These are phyloP conservation scores for Dendrolimus houi DNA, from an alignment of 2,888 invertebrate species.

Conservation along the genomic window DNA sequence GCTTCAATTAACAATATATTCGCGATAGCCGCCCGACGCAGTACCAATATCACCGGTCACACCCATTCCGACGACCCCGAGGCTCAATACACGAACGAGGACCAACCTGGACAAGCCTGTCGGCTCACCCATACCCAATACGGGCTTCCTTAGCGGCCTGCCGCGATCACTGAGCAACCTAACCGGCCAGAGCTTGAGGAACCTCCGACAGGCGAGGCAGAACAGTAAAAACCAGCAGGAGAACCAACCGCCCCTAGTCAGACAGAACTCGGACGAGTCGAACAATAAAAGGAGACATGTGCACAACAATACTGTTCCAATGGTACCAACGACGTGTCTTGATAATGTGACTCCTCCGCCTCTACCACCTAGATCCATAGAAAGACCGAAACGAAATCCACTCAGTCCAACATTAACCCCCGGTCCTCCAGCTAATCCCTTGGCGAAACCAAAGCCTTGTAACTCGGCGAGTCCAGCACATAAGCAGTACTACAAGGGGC, in stretches of 20 bases:
- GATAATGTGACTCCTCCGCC: slow-evolving; percentile 59
- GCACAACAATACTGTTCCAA: slow-evolving; percentile 53
- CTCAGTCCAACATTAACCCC: slow-evolving; percentile 23
- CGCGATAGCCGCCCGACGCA: slow-evolving; percentile 12
- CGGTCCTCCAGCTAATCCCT: slow-evolving; percentile 29
- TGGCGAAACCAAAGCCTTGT: slow-evolving; percentile 34
- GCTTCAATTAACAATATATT: slow-evolving; percentile 10
- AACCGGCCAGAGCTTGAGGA: slow-evolving; percentile 60
- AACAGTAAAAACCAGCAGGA: slow-evolving; percentile 29
- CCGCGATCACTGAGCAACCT: slow-evolving; percentile 66
- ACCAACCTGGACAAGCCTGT: slow-evolving; percentile 21
- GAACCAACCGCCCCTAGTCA: slow-evolving; percentile 35
- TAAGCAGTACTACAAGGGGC: slow-evolving; percentile 32
- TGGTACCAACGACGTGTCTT: slow-evolving; percentile 59
- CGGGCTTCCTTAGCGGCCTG: slow-evolving; percentile 60
- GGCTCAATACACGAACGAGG: slow-evolving; percentile 18
- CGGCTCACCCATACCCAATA: slow-evolving; percentile 22
- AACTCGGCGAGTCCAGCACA: slow-evolving; percentile 22
- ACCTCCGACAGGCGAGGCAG: slow-evolving; percentile 45
- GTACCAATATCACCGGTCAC: slow-evolving; percentile 9
- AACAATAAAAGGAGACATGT: slow-evolving; percentile 30
- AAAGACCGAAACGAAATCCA: slow-evolving; percentile 40
- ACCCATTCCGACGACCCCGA: slow-evolving; percentile 20
- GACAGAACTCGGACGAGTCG: slow-evolving; percentile 50
- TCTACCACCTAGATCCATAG: slow-evolving; percentile 47